Evolutionary conservation across 1,140 invertebrate species (phyloP).

Genomic region (Neodiprion pinetum): DNA sequence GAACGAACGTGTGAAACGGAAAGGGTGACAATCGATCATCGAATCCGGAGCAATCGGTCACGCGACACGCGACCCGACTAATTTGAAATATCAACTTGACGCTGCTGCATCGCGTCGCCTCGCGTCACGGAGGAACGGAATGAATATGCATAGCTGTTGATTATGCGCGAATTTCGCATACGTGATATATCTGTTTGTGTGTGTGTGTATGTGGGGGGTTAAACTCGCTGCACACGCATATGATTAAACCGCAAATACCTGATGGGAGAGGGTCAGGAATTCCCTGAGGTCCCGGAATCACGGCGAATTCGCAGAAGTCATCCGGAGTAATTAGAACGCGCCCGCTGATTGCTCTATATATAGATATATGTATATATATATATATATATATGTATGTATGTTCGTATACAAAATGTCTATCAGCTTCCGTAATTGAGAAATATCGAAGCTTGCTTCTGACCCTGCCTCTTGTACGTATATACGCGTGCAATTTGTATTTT

Average conservation of each 20-base stretch:
- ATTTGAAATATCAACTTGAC: not conserved
- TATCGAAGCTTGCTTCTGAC: no score
- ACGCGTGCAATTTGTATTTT: no score
- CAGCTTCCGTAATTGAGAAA: no score
- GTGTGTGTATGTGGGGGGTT: no score
- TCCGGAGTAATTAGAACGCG: not conserved
- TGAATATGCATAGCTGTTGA: not conserved
- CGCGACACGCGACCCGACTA: not conserved
- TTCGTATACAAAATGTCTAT: no score
- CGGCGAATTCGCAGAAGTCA: not conserved
- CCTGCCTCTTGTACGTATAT: no score
- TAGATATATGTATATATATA: no score
- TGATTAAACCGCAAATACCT: not conserved
- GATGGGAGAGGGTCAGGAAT: not conserved
- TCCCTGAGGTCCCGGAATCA: not conserved
- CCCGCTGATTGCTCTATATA: no score
- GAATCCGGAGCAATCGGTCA: not conserved
- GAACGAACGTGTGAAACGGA: no score
- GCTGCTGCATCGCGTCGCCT: not conserved
- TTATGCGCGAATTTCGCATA: not conserved
- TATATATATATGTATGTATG: no score
- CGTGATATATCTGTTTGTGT: not conserved
- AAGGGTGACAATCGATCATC: no score
- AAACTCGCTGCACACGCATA: no score
- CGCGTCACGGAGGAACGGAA: not conserved